Evolutionary conservation across 2,888 invertebrate species (phyloP).

Genomic region (Epiblema foenella): DNA sequence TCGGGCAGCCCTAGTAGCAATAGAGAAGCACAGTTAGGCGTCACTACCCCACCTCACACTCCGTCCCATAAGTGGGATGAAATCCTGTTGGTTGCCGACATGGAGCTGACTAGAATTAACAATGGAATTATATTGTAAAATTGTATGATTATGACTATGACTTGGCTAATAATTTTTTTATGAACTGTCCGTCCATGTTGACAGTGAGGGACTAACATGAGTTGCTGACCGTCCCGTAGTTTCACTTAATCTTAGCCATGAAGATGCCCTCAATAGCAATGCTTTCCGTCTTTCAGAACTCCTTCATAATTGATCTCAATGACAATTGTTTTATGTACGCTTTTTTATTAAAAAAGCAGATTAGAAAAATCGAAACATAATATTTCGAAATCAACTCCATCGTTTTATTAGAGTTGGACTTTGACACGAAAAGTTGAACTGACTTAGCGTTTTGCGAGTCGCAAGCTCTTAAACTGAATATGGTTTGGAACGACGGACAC

Average conservation of each 20-base stretch:
- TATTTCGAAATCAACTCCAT: not conserved
- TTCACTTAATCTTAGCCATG: constrained; percentile 19
- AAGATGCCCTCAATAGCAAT: constrained; percentile 11
- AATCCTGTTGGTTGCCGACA: constrained; percentile 83
- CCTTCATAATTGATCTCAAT: constrained; percentile 20
- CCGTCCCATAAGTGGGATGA: constrained; percentile 84
- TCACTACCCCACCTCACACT: constrained; percentile 75
- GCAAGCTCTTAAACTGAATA: not conserved
- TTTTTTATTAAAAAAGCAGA: not conserved
- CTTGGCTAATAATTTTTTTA: constrained; percentile 22
- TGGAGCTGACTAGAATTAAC: constrained; percentile 85
- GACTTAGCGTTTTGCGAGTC: not conserved
- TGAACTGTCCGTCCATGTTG: constrained; percentile 27
- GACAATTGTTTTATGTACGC: constrained; percentile 1
- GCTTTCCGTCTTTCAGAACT: constrained; percentile 4
- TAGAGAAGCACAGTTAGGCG: constrained; percentile 68
- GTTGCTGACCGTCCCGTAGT: constrained; percentile 16
- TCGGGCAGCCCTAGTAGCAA: constrained; percentile 67
- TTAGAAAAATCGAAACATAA: not conserved
- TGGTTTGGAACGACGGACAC: not conserved
- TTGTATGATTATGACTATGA: constrained; percentile 22
- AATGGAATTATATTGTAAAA: constrained; percentile 74
- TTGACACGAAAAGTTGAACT: not conserved
- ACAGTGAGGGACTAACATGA: constrained; percentile 4
- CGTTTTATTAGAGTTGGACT: not conserved